Base-by-base conservation (phyloP, 2,888 invertebrate species). In the Coelinius sp. region DNA sequence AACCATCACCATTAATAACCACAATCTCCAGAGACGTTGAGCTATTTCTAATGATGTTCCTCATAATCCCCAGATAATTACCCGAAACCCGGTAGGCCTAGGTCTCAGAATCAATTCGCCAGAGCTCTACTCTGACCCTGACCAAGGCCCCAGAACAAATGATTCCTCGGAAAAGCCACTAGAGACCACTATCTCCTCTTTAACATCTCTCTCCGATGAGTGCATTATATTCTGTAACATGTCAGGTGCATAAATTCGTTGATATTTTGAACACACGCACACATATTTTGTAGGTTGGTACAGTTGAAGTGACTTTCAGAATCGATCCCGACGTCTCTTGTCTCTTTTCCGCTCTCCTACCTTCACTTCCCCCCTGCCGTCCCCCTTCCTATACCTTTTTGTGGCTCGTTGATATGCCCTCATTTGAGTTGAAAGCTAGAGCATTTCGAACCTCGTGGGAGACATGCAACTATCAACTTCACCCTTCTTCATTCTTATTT, bases 381-480 rank as follows among this genome's bases (percentile, higher is more conserved):
- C 27, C 64, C 31, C 59, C 66, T 46, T 38, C 62, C 68, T 71
- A 71, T 73, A 75, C 73, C 75, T 65, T 38, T 25, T 20, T 62
- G 49, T 73, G 71, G 73, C 53, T 75, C 73, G 75, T 75, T 75
- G 75, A 73, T 71, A 75, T 75, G 75, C 75, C 63, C 41, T 38
- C 46, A 67, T 56, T 56, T 56, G 69, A 53, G 41, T 25, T 53
- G 59, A 62, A 35, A 75, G 46, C 44, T 53, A 63, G 64, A 65
- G 31, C 68, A 56, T 53, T 73, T 70, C 35, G 62, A 59, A 64
- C 35, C 44, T 31, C 46, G 52, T 35, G 22, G 56, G 63, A 52
- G 56, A 73, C 59, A 46, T 46, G 53, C 24, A 53, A 65, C 66
- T 35, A 41, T 49, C 44, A 38, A 44, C 62, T 44, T 35, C 38